phyloP scores from a whole-genome alignment of 2,888 invertebrate genomes.

The Perdita meconis region DNA sequence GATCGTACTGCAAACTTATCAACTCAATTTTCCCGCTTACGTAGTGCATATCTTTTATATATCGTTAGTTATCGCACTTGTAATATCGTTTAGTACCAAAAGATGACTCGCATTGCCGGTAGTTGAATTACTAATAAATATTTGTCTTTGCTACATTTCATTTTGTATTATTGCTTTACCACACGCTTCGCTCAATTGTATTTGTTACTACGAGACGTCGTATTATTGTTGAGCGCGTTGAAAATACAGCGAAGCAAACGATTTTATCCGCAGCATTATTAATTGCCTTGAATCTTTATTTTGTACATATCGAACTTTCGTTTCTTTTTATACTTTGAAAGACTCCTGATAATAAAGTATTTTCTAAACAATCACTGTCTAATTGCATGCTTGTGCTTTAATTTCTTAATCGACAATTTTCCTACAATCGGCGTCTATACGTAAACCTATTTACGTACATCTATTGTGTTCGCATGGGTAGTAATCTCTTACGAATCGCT shows the following conservation, averaged over 20 bases:
- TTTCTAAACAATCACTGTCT: slow-evolving; percentile 30
- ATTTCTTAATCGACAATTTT: slow-evolving; percentile 47
- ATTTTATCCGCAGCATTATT: slow-evolving; percentile 25
- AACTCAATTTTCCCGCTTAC: slow-evolving; percentile 41
- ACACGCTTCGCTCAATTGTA: slow-evolving; percentile 34
- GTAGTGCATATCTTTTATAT: slow-evolving; percentile 44
- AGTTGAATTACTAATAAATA: slow-evolving; percentile 39
- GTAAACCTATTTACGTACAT: slow-evolving; percentile 32
- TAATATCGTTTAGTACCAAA: slow-evolving; percentile 39
- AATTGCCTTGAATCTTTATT: slow-evolving; percentile 11
- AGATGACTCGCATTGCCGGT: slow-evolving; percentile 26
- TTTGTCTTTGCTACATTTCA: slow-evolving; percentile 31
- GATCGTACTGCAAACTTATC: slow-evolving; percentile 23
- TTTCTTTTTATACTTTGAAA: not conserved
- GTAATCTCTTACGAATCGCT: slow-evolving; percentile 75
- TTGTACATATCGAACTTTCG: not conserved
- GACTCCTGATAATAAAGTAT: slow-evolving; percentile 5
- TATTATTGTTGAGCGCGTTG: not conserved
- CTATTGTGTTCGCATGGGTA: slow-evolving; percentile 74
- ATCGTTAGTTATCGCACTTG: slow-evolving; percentile 26
- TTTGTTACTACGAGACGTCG: slow-evolving; percentile 8
- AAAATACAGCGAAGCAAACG: not conserved
- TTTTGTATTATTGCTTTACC: slow-evolving; percentile 45
- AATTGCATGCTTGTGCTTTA: slow-evolving; percentile 60
- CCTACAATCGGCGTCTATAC: slow-evolving; percentile 41